Evolutionary conservation across 2,888 invertebrate genomes (phyloP), one percentile per base, ranked within the genome.

Genomic region (Exocentrus adspersus): DNA sequence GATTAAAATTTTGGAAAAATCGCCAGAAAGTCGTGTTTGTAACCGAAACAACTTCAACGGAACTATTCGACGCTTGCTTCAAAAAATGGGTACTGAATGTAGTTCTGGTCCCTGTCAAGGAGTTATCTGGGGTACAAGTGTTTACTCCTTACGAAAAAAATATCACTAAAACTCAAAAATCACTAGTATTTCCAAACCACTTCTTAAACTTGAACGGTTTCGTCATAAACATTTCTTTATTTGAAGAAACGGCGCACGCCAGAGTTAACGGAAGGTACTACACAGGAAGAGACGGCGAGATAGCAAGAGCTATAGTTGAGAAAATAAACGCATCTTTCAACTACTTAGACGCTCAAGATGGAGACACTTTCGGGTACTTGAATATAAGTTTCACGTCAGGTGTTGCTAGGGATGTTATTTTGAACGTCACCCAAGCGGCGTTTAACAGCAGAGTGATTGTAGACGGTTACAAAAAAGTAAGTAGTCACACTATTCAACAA

Each of bases 391-490:
- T 4, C 20, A n/a, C 9, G 17, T 7, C 19, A 1, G 50, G 50
- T 2, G 19, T 10, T 2, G 5, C 12, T 12, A 41, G 16, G 10
- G 48, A 58, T 20, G 37, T 58, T 20, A 21, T n/a, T 1, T 3
- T 14, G 1, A 32, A 58, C 14, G 6, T 14, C 7, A 21, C 50
- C 0, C 58, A 50, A 4, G 50, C 51, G 1, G 24, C 24, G 17
- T 59, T 59, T 19, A 59, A 59, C 28, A 41, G 41, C 51, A 42
- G 32, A 46, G 19, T 50, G 12, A 0, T 51, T 30, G 43, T 17
- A 5, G 2, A 10, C 12, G 17, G 19, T 2, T 24, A 10, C 12
- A 5, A 42, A 10, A 14, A 42, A 41, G 37, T 41, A 54, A 54
- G 19, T 54, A 1, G 28, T 6, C 28, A 28, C 7, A 28, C 7